Conservation (phyloP, 2,797 vertebrate genomes). For the Acrossocheilus wenchowensis region DNA sequence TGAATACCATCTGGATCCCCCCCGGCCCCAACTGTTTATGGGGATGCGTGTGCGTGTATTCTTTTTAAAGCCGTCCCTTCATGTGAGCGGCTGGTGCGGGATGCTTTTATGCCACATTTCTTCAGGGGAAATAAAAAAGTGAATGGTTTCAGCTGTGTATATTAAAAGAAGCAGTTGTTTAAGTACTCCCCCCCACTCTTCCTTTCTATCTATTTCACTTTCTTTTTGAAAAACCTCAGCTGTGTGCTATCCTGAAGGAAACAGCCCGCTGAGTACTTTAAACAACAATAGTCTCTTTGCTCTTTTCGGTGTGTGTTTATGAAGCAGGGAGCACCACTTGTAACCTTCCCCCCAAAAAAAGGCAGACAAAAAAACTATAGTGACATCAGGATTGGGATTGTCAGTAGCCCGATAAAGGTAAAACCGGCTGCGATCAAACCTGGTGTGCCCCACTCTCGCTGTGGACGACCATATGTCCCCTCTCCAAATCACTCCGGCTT, state of each 20-base stretch:
- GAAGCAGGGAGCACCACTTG: conserved; percentile 21
- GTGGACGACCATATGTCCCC: conserved; percentile 54
- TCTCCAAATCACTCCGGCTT: conserved; percentile 68
- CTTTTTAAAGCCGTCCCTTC: conserved; percentile 55
- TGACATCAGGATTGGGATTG: conserved; percentile 12
- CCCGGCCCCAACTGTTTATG: conserved; percentile 20
- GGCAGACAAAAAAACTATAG: not conserved
- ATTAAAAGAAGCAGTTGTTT: conserved; percentile 61
- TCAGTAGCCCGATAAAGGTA: conserved; percentile 17
- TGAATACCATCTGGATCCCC: conserved; percentile 35
- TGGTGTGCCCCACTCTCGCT: conserved; percentile 32
- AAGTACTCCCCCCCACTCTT: conserved; percentile 48
- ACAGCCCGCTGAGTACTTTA: conserved; percentile 60
- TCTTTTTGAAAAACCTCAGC: conserved; percentile 60
- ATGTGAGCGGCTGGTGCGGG: conserved; percentile 53
- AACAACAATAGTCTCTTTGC: conserved; percentile 76
- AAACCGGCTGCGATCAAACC: conserved; percentile 39
- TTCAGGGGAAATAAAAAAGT: conserved; percentile 59
- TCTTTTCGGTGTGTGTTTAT: conserved; percentile 56
- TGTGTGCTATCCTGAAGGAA: conserved; percentile 55
- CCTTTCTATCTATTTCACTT: conserved; percentile 1
- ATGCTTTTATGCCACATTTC: conserved; percentile 59
- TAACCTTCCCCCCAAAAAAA: not conserved
- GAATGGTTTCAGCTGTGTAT: conserved; percentile 64
- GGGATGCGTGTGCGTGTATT: conserved; percentile 39